Base-by-base conservation (phyloP, 2,113 vertebrate species). In the Rhizomys pruinosus region DNA sequence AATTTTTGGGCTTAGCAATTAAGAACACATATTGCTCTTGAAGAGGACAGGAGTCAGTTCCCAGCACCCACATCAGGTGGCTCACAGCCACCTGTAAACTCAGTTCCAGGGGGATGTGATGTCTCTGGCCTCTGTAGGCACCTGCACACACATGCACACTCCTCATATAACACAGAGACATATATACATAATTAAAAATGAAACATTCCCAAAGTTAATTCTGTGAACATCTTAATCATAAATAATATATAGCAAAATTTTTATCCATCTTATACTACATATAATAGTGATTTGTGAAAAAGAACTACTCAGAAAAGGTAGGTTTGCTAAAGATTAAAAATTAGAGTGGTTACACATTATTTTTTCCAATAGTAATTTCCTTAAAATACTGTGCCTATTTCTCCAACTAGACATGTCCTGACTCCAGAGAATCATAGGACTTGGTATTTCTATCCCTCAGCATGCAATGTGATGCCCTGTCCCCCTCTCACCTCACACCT, bases 191-290 rank as follows among this genome's bases (percentile, higher is more conserved):
- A n/a, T n/a, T n/a, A n/a, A n/a, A n/a, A n/a, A n/a, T n/a, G 11
- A 52, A 52, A 52, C 6, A 7, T 52, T 52, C 59, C 64, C 39
- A 88, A 79, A 89, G 69, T 93, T 63, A 92, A 94, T 69, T 93
- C 52, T 82, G 34, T 73, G 37, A 88, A 84, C 34, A 90, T 94
- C 29, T 93, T 32, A 23, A 77, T 87, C 55, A 89, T 63, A 93
- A 84, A 69, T n/a, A 68, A 96, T 23, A 44, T 29, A 79, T 59
- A 88, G 84, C 72, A 87, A 29, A 95, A 86, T 82, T 90, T 88
- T 29, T 90, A 84, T 10, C 63, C 37, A 61, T 59, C 6, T 94
- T 81, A n/a, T 76, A 64, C 42, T 87, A 59, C 2, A 57, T n/a
- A 87, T 87, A 95, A 89, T 59, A 66, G 42, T 89, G 12, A 68